These are phyloP conservation scores for Stigmatopora argus DNA, from an alignment of 2,113 vertebrate genomes.

Conservation along the genomic window DNA sequence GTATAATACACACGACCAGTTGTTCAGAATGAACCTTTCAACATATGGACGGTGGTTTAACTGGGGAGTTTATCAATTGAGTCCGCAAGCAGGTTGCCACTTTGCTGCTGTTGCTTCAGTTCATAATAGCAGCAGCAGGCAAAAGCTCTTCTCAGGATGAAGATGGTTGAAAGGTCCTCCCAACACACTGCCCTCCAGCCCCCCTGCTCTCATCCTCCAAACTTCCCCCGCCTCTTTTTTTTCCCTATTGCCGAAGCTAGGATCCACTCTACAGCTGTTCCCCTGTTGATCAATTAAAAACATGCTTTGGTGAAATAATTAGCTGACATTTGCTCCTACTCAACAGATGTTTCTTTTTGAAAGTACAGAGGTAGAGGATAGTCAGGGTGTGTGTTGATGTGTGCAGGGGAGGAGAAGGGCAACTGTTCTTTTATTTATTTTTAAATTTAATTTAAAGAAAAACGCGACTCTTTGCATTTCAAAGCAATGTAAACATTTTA, in stretches of 20 bases:
- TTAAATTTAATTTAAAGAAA: slow-evolving; percentile 23
- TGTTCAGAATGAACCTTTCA: slow-evolving; percentile 34
- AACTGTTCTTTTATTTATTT: slow-evolving; percentile 6
- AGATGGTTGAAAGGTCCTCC: slow-evolving; percentile 20
- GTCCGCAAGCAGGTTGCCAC: slow-evolving; percentile 38
- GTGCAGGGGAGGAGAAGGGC: slow-evolving; percentile 8
- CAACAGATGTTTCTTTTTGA: slow-evolving; percentile 66
- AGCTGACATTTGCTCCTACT: slow-evolving; percentile 71
- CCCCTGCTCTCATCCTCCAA: neutral
- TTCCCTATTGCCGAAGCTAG: slow-evolving; percentile 40
- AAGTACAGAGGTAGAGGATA: slow-evolving; percentile 56
- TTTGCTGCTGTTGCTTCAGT: slow-evolving; percentile 14
- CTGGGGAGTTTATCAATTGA: slow-evolving; percentile 13
- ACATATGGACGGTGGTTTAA: slow-evolving; percentile 45
- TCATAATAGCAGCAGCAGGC: slow-evolving; percentile 44
- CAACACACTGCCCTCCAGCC: slow-evolving; percentile 6
- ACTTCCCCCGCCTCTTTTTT: slow-evolving; percentile 15
- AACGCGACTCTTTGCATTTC: slow-evolving; percentile 33
- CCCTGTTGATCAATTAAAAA: slow-evolving; percentile 76
- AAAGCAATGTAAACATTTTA: slow-evolving; percentile 64
- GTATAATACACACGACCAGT: neutral
- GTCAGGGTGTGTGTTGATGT: slow-evolving; percentile 17
- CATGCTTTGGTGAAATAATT: slow-evolving; percentile 72
- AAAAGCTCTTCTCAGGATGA: slow-evolving; percentile 30
- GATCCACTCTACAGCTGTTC: slow-evolving; percentile 63